phyloP scores from a whole-genome alignment of 1,140 invertebrate species.

The Drosophila sturtevanti region DNA sequence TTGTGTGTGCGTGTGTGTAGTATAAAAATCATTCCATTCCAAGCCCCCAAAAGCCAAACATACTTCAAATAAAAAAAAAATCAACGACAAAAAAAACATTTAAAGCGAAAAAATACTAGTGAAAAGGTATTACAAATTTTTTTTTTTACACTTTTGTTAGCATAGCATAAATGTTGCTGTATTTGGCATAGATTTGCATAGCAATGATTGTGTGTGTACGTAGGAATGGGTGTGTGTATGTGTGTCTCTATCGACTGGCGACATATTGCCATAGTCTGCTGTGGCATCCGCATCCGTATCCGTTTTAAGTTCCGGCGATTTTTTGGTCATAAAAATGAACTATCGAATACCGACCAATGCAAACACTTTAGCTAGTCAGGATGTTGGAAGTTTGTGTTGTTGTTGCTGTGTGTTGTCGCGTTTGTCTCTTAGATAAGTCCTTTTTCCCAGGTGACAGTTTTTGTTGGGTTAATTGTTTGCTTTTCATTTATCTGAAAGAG shows the following conservation, averaged over 20 bases:
- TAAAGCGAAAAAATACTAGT: constrained; percentile 27
- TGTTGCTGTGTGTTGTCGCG: not conserved
- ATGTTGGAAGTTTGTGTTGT: constrained; percentile 48
- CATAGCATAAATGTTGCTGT: constrained; percentile 72
- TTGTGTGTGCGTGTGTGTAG: not conserved
- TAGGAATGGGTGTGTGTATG: not conserved
- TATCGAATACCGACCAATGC: constrained; percentile 36
- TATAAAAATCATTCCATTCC: not conserved
- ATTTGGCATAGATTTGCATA: constrained; percentile 79
- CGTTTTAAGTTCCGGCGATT: constrained; percentile 33
- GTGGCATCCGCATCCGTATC: constrained; percentile 51
- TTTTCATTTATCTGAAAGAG: constrained; percentile 67
- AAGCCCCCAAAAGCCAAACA: constrained; percentile 7
- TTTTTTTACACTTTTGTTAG: constrained; percentile 23
- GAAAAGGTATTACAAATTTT: constrained; percentile 55
- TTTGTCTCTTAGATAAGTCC: constrained; percentile 49
- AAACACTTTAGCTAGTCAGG: not conserved
- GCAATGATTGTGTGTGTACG: constrained; percentile 41
- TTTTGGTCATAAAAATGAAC: constrained; percentile 71
- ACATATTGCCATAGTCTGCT: constrained; percentile 69
- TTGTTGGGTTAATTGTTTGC: constrained; percentile 71
- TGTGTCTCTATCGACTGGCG: constrained; percentile 63
- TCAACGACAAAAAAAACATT: not conserved
- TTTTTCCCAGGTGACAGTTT: constrained; percentile 57
- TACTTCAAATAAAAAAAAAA: constrained; percentile 18